Percentiles rank a stretch among this genome's conserved stretches.
These are phyloP conservation scores for Cosmopolites sordidus DNA, from an alignment of 2,888 invertebrate species.

Conservation along the genomic window DNA sequence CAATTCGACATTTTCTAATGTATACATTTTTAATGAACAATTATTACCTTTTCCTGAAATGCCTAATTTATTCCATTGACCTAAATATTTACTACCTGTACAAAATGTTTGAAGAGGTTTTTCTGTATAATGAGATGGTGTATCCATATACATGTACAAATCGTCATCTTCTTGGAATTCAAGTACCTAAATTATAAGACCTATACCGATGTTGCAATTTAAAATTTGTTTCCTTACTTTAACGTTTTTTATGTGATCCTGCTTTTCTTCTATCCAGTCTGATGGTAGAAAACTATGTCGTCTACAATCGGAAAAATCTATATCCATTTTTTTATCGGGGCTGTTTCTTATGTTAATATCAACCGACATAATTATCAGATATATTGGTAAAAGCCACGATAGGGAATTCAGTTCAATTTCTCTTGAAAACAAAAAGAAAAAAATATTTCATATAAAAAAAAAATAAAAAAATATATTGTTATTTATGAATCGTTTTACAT, in stretches of 20 bases:
- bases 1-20: too few species aligned
- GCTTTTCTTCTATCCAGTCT: not conserved
- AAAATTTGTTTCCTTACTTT: not conserved
- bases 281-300: constrained; percentile 16
- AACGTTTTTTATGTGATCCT: not conserved
- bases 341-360: too few species aligned
- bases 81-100: constrained; percentile 29
- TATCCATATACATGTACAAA: not conserved
- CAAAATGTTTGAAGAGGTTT: constrained; percentile 21
- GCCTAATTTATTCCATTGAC: constrained; percentile 30
- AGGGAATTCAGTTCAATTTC: too few species aligned
- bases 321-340: constrained; percentile 6
- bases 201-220: not conserved
- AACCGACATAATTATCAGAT: not conserved
- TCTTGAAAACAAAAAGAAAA: not conserved
- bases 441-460: not conserved
- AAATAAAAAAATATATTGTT: not conserved
- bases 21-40: too few species aligned
- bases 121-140: not conserved
- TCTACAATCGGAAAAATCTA: constrained; percentile 14
- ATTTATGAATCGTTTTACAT: too few species aligned
- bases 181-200: not conserved
- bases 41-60: constrained; percentile 29
- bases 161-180: constrained; percentile 11
- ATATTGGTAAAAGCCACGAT: too few species aligned